phyloP scores from a whole-genome alignment of 1,140 invertebrate genomes.

The Heliconius eleuchia region DNA sequence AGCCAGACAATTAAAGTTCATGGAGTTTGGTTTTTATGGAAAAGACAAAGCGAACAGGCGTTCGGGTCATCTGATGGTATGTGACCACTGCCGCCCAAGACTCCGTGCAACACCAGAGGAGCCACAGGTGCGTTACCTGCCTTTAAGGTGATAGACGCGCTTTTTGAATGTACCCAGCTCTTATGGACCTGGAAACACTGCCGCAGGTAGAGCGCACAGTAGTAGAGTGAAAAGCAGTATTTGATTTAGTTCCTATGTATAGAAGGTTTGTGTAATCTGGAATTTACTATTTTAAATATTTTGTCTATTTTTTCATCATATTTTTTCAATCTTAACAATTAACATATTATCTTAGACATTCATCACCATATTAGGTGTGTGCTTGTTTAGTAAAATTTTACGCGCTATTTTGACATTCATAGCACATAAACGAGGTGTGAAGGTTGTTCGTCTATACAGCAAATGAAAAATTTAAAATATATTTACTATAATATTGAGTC shows the following conservation, averaged over 20 bases:
- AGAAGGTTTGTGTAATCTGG: neutral
- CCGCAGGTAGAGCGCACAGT: no score
- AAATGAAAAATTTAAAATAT: neutral
- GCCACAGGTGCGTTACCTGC: no score
- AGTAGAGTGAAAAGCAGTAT: no score
- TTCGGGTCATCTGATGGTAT: no score
- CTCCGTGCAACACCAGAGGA: no score
- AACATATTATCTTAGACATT: neutral
- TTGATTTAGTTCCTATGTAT: neutral
- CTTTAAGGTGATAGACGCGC: no score
- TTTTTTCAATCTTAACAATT: neutral
- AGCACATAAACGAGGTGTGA: constrained; percentile 4
- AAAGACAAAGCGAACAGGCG: no score
- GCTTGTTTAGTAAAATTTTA: neutral
- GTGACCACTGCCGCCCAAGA: no score
- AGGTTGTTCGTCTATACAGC: neutral
- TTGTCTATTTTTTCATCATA: no score
- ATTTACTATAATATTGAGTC: neutral
- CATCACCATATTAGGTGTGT: neutral
- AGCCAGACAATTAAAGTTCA: neutral
- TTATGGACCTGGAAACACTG: no score
- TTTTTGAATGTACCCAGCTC: no score
- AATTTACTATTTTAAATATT: neutral
- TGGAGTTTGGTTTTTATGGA: no score
- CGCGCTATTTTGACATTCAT: neutral